Base-by-base conservation (phyloP, 2,113 vertebrate genomes). In the Tragelaphus buxtoni region DNA sequence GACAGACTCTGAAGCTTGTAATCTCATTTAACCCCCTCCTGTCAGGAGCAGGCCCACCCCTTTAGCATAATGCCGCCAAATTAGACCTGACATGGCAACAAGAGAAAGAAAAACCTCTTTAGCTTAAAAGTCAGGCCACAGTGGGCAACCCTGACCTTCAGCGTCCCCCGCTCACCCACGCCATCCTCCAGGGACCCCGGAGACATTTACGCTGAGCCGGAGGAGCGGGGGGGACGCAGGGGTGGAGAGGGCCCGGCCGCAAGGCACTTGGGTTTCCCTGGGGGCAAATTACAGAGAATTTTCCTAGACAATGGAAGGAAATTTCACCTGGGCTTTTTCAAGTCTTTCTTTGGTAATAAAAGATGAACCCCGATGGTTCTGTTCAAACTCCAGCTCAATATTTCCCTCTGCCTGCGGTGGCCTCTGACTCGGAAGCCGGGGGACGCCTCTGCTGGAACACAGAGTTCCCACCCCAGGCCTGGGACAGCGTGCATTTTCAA, bases 1-100 rank as follows among this genome's bases (percentile, higher is more conserved):
- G 99, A 99, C 99, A 98, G 98, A 97, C 98, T 98, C 98, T 98
- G 98, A 99, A 98, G 98, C 99, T 98, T 98, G 98, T 99, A 99
- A 99, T 99, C 99, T 99, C 98, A 98, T 99, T 99, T 99, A 99
- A 99, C 99, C 99, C 98, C 98, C 98, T 99, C 99, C 98, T 99
- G 99, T 99, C 99, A 99, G 92, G 98, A 98, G 98, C 98, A 96
- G 98, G 98, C 98, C 98, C 98, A 98, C 98, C 98, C 99, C 98
- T 97, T 97, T 77, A 94, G 98, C 98, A 98, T 98, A 99, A 99
- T 98, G 97, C 88, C 97, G 60, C 98, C 98, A 99, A 99, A 99
- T 99, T 98, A 99, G 98, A 98, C 98, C 97, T 98, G 99, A 99
- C 99, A 99, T 80, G 97, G 98, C 98, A 98, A 98, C 98, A 98